phyloP scores from a whole-genome alignment of 2,797 vertebrate species.

The Gambusia yucatana region DNA sequence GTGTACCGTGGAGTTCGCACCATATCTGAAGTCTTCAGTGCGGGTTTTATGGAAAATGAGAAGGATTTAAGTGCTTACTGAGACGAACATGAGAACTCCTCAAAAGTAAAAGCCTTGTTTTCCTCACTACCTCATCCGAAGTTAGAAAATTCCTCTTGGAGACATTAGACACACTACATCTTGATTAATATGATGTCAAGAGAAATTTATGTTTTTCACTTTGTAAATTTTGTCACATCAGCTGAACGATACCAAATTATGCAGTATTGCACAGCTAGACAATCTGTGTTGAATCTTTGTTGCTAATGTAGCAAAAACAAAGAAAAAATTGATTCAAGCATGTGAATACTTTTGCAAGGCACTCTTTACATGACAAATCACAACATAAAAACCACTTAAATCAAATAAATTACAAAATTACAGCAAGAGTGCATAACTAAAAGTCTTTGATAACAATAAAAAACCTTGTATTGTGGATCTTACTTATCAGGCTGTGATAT shows the following conservation, averaged over 20 bases:
- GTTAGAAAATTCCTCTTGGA: constrained; percentile 6
- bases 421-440: not conserved
- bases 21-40: not conserved
- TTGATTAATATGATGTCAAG: not conserved
- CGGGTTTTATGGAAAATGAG: not conserved
- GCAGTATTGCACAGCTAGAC: not conserved
- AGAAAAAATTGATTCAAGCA: not conserved
- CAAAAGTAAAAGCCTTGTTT: constrained; percentile 1
- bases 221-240: not conserved
- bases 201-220: not conserved
- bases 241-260: not conserved
- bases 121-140: constrained; percentile 11
- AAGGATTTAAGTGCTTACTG: not conserved
- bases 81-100: constrained; percentile 16
- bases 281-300: not conserved
- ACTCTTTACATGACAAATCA: not conserved
- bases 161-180: not conserved
- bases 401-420: not conserved
- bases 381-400: not conserved
- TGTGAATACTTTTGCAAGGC: not conserved
- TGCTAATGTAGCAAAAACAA: not conserved
- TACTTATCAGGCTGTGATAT: not conserved
- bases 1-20: not conserved
- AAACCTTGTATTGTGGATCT: not conserved
- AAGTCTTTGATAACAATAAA: not conserved